Evolutionary conservation across 1,140 invertebrate species (phyloP).

Genomic region (Aphaenogaster ashmeadi): DNA sequence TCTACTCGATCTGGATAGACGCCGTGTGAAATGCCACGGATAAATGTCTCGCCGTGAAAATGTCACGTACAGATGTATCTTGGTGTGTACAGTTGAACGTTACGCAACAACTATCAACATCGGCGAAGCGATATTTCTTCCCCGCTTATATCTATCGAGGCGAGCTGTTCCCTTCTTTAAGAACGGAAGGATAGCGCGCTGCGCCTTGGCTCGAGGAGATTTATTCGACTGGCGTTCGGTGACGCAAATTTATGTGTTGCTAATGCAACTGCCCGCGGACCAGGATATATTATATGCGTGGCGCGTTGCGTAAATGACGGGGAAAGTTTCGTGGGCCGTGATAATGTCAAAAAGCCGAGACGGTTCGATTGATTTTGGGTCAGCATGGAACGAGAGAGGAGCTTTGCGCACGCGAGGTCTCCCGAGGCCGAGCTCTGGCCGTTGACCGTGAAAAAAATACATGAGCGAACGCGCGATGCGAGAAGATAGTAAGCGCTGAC

Average conservation of each 20-base stretch:
- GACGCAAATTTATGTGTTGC: constrained; percentile 24
- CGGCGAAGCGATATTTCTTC: neutral
- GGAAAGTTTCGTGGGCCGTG: constrained; percentile 33
- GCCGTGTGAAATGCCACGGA: constrained; percentile 58
- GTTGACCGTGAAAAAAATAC: constrained; percentile 58
- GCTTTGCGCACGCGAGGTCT: constrained; percentile 28
- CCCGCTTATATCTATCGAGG: neutral
- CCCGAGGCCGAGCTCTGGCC: neutral
- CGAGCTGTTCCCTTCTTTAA: neutral
- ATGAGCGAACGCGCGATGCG: neutral
- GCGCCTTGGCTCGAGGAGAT: neutral
- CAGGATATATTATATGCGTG: neutral
- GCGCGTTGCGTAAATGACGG: constrained; percentile 45
- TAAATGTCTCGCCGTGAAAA: constrained; percentile 61
- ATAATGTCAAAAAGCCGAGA: constrained; percentile 21
- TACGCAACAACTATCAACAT: constrained; percentile 21
- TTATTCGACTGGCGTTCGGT: constrained; percentile 3
- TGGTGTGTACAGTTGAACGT: neutral
- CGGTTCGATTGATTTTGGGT: constrained; percentile 40
- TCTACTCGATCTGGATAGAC: constrained; percentile 3
- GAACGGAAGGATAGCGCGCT: neutral
- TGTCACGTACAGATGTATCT: constrained; percentile 47
- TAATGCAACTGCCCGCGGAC: neutral
- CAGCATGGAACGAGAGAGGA: constrained; percentile 12
- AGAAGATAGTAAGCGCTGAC: constrained; percentile 66